These are phyloP conservation scores for Apotomis betuletana DNA, from an alignment of 2,888 invertebrate genomes.

Conservation along the genomic window DNA sequence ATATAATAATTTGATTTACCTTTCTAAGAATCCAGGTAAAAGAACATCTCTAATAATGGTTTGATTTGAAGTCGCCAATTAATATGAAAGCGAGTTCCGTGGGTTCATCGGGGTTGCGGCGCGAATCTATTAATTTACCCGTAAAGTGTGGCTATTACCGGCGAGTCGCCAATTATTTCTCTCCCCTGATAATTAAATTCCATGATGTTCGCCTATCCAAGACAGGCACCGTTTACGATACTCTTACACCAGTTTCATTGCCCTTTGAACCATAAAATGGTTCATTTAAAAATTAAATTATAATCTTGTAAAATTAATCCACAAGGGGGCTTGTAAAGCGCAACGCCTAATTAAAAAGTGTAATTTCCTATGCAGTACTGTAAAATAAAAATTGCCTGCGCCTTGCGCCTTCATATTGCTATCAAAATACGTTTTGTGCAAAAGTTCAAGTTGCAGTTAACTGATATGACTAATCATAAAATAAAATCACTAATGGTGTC, in stretches of 20 bases:
- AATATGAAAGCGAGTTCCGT: constrained; percentile 67
- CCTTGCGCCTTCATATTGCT: background rate
- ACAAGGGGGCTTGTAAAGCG: constrained; percentile 1
- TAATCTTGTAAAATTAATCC: constrained; percentile 21
- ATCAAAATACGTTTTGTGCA: no score
- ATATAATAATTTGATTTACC: background rate
- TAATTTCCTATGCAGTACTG: constrained; percentile 6
- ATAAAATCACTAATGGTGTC: no score
- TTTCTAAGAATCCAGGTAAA: constrained; percentile 3
- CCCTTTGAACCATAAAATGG: constrained; percentile 62
- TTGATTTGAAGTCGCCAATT: constrained; percentile 69
- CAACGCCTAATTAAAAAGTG: background rate
- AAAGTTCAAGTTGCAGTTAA: no score
- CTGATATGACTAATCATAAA: no score
- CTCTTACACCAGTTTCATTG: constrained; percentile 76
- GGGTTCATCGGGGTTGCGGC: constrained; percentile 64
- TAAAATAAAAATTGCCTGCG: background rate
- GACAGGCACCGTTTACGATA: constrained; percentile 78
- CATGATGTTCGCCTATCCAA: constrained; percentile 78
- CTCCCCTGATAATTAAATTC: constrained; percentile 80
- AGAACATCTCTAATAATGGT: constrained; percentile 49
- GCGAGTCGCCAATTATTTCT: constrained; percentile 78
- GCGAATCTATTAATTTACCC: constrained; percentile 79
- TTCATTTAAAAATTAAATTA: constrained; percentile 28
- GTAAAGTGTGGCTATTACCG: constrained; percentile 74